Base-by-base conservation (phyloP, 2,797 vertebrate species). In the Strix occidentalis region DNA sequence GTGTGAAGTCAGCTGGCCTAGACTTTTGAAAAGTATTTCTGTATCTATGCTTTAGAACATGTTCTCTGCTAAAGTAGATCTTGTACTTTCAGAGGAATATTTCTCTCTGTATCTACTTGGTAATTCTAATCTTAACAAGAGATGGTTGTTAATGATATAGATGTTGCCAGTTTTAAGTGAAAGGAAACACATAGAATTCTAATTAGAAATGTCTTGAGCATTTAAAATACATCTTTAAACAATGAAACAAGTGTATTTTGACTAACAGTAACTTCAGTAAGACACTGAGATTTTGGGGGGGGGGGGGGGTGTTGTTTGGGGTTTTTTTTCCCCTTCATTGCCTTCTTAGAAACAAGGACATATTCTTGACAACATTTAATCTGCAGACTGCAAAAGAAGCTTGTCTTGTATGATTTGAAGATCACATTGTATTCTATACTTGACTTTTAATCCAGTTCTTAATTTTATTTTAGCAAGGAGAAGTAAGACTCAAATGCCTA, bases 401-500 rank as follows among this genome's bases (percentile, higher is more conserved):
- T 35, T 46, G 5, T 7, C 19, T 31, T 76, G 3, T 68, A 29
- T 63, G 43, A 89, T 21, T 64, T 92, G 28, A 93, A 78, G 84
- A 70, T 91, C 63, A 56, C 80, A 43, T 45, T 89, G 15, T 72
- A 41, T 94, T 26, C 53, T 87, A 11, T 92, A 53, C 16, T 57
- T 46, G 35, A 74, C 41, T 95, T 97, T 85, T 95, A 96, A 97
- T 96, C 31, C 70, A 60, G 74, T 97, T 91, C 51, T 97, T 70
- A 63, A 17, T 97, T 95, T 96, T 82, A 60, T 98, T 97, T 45
- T 96, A 99, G 99, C 99, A 99, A 99, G 99, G 99, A 31, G 99
- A 99, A 96, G 99, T 99, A 94, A 99, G 99, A 95, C 98, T 99
- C 83, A 99, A 99, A 98, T 99, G 99, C 98, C 98, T 99, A 95